These are phyloP conservation scores for Rallus crepitans DNA, from an alignment of 2,797 vertebrate species.

Conservation along the genomic window DNA sequence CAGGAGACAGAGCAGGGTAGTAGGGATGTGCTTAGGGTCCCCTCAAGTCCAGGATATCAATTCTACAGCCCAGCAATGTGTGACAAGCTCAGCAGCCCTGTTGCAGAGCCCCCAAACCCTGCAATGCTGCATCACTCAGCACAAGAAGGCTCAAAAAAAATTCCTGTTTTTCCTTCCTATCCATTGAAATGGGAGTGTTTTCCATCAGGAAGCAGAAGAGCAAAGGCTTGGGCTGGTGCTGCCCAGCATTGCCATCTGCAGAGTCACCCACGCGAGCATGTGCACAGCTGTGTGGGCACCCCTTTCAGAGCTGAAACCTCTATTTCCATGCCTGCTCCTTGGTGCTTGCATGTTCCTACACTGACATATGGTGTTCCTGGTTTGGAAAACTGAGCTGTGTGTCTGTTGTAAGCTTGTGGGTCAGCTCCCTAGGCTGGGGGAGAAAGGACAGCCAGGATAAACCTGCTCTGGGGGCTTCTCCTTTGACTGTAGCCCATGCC, in stretches of 20 bases:
- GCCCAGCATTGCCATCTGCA: not conserved
- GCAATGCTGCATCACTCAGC: not conserved
- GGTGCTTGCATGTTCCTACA: not conserved
- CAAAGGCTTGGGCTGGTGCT: not conserved
- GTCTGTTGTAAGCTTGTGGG: not conserved
- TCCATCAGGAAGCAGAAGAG: not conserved
- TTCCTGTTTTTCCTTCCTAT: not conserved
- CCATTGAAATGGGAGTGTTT: fast-evolving
- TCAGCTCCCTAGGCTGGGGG: not conserved
- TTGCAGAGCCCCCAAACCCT: not conserved
- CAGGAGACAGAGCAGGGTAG: fast-evolving
- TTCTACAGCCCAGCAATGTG: fast-evolving
- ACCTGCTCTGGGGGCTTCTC: fast-evolving
- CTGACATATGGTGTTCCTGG: not conserved
- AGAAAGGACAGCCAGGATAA: not conserved
- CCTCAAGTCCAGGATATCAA: fast-evolving
- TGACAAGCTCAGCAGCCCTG: not conserved
- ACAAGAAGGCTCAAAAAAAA: not conserved
- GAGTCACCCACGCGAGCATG: not conserved
- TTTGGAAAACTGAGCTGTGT: not conserved
- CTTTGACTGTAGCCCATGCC: not conserved
- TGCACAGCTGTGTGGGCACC: not conserved
- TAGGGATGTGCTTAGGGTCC: fast-evolving
- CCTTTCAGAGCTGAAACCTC: not conserved
- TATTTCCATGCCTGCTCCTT: not conserved